These are phyloP conservation scores for Chouioia cunea DNA, from an alignment of 2,888 invertebrate species.

Conservation along the genomic window DNA sequence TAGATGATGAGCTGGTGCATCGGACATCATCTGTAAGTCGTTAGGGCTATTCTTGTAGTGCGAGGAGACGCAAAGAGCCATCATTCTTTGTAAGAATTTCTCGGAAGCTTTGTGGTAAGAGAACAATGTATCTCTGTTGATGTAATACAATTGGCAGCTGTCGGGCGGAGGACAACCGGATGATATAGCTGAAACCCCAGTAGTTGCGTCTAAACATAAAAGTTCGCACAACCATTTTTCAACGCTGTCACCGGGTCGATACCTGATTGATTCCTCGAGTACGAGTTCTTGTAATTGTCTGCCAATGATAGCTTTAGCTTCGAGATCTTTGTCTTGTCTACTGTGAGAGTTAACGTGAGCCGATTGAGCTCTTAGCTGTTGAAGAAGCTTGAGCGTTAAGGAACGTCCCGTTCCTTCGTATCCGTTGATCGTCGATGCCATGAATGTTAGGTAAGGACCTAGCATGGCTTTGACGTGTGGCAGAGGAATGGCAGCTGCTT, in stretches of 20 bases:
- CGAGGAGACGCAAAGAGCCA: constrained; percentile 95
- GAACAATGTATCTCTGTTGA: constrained; percentile 93
- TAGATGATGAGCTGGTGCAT: constrained; percentile 97
- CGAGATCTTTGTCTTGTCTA: constrained; percentile 69
- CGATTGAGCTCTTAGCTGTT: constrained; percentile 82
- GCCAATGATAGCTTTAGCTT: constrained; percentile 67
- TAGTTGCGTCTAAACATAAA: constrained; percentile 89
- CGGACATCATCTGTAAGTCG: constrained; percentile 97
- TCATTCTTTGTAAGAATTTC: constrained; percentile 90
- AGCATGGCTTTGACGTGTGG: constrained; percentile 90
- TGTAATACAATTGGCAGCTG: constrained; percentile 88
- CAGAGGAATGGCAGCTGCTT: constrained; percentile 98
- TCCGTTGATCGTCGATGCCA: constrained; percentile 97
- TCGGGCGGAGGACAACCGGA: constrained; percentile 92
- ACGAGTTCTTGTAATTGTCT: constrained; percentile 73
- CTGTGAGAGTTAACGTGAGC: constrained; percentile 67
- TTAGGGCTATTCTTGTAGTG: constrained; percentile 99
- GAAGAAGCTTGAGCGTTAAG: constrained; percentile 92
- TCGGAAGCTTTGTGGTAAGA: constrained; percentile 96
- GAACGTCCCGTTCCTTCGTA: constrained; percentile 99
- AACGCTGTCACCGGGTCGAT: constrained; percentile 86
- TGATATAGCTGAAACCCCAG: constrained; percentile 73
- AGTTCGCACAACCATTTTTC: constrained; percentile 93
- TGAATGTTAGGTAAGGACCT: constrained; percentile 92
- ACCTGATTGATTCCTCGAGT: constrained; percentile 92